Evolutionary conservation across 2,888 invertebrate species (phyloP).

Genomic region (Amblyteles armatorius): DNA sequence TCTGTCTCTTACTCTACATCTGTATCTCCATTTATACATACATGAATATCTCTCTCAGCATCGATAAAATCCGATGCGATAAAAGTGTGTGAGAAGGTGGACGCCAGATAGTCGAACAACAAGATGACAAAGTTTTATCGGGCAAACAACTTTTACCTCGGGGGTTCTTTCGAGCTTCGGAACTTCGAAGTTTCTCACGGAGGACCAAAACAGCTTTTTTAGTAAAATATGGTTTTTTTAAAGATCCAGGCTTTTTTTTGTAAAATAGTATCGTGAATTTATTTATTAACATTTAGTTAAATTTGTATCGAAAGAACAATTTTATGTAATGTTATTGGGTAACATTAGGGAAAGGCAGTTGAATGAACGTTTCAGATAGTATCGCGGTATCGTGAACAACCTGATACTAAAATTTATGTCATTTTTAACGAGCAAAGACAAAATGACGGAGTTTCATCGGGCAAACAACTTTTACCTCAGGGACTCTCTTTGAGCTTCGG

Average conservation of each 20-base stretch:
- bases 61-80: conserved; percentile 40
- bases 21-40: too few species aligned
- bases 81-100: conserved; percentile 19
- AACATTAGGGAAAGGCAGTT: too few species aligned
- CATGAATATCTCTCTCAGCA: background rate
- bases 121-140: conserved; percentile 17
- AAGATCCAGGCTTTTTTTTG: too few species aligned
- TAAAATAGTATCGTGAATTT: too few species aligned
- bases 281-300: too few species aligned
- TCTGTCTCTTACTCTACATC: background rate
- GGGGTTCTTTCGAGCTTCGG: background rate
- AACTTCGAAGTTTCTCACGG: background rate
- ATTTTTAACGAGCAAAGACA: background rate
- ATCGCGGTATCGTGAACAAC: too few species aligned
- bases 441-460: conserved; percentile 7
- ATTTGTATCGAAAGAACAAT: too few species aligned
- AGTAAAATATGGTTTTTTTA: background rate
- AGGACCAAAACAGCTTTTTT: background rate
- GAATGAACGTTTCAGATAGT: too few species aligned
- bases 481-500: background rate
- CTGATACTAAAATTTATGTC: too few species aligned
- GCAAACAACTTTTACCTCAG: conserved; percentile 17
- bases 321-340: too few species aligned
- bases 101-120: conserved; percentile 22
- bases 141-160: conserved; percentile 28